A percentile compares a stretch with the other conserved stretches of the same genome.
Conservation (phyloP, 2,113 vertebrate genomes). For the Psittacara wagleri region DNA sequence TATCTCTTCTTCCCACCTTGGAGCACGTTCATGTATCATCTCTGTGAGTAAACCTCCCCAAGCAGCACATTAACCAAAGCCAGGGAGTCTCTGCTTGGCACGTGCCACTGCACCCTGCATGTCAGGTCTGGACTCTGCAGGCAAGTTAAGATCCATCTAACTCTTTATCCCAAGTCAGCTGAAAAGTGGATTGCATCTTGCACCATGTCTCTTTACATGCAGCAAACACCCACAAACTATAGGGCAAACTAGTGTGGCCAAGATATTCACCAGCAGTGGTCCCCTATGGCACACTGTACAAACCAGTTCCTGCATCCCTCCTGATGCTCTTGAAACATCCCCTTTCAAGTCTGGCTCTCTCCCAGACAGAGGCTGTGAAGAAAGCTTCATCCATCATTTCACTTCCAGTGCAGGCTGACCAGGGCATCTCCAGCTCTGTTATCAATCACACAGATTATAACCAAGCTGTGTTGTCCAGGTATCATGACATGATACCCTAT, state of each 20-base stretch:
- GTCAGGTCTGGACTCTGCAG: neutral
- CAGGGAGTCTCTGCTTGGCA: neutral
- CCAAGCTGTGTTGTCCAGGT: neutral
- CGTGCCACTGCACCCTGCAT: neutral
- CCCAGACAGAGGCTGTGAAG: neutral
- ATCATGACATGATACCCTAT: rapidly evolving
- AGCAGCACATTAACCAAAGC: neutral
- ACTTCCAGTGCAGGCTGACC: neutral
- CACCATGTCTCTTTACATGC: rapidly evolving
- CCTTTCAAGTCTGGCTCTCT: neutral
- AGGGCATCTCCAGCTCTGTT: neutral
- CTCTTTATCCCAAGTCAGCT: neutral
- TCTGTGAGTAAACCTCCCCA: neutral
- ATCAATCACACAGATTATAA: neutral
- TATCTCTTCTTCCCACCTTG: neutral
- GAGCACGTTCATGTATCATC: neutral
- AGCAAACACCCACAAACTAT: neutral
- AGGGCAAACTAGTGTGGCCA: neutral
- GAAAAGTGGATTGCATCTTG: neutral
- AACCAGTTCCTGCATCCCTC: neutral
- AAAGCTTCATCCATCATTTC: neutral
- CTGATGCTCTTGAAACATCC: neutral
- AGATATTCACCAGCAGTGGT: neutral
- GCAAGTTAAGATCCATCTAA: neutral
- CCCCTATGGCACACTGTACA: neutral